Base-by-base conservation (phyloP, 2,888 invertebrate genomes). In the Volucella bombylans region DNA sequence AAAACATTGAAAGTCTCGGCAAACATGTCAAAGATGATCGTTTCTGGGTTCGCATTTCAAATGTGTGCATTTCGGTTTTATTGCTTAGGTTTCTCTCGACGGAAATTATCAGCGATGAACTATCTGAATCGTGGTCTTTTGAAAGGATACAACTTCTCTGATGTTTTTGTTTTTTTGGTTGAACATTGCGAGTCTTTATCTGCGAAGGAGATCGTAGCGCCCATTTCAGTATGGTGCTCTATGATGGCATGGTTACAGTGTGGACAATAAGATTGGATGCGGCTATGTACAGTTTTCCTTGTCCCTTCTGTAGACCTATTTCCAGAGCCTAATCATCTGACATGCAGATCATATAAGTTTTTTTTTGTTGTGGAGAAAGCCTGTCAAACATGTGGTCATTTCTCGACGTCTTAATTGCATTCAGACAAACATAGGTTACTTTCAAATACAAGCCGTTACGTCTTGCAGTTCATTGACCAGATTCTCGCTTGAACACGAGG, bases 181-280 rank as follows among this genome's bases (percentile, higher is more conserved):
- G 45, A 18, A 55, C 69, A 69, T 69, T 77, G 68, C 62, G 59
- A 54, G 62, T 55, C 62, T 31, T 77, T 69, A 77, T 77, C 77
- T 31, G 77, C 8, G 31, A 55, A 8, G 55, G 12, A 18, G 69
- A 77, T 77, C 69, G 49, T 62, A 41, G 54, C 15, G 8, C 11
- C 43, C 39, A 23, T 23, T 23, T 23, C 31, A 61, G 8, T 39
- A 47, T n/a, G 12, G 11, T 45, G 45, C n/a, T 62, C 12, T 39
- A 38, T n/a, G 50, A 54, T 52, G 38, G 47, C 10, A 41, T 39
- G 38, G 9, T 8, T 38, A 72, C 62, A 72, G 62, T 62, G 15
- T 52, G 50, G 4, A 45, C 1, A 18, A 39, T 39, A 49, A 49
- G 41, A 50, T 39, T 11, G 15, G 41, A 4, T 8, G n/a, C 15